Evolutionary conservation across 2,113 vertebrate species (phyloP), one percentile per base, ranked within the genome.

Genomic region (Peromyscus polionotus): DNA sequence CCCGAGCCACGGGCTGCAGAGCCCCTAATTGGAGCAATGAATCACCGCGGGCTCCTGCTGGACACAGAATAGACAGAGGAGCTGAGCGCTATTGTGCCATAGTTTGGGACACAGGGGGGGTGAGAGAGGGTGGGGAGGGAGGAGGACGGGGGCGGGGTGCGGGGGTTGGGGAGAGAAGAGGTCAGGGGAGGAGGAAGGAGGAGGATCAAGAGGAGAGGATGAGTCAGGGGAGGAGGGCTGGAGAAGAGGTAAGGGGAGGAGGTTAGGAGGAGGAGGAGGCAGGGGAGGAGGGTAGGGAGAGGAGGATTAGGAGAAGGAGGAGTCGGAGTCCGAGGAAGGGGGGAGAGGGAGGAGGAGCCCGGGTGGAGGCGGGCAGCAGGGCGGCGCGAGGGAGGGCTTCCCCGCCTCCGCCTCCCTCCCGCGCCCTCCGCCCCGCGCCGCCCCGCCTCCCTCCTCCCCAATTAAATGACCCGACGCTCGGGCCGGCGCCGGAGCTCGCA

Each of bases 1-100:
- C 94, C 79, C 16, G 51, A 61, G 92, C 93, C 68, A 0, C 76
- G 93, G 87, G 87, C 79, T 22, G 93, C n/a, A 91, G 91, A 93
- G 96, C 95, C 97, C 96, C 95, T 98, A 97, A 96, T 97, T 97
- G 97, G 97, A 93, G 95, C 97, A 63, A 97, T 96, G 97, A 96
- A 96, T 98, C 97, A 96, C 63, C 48, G 59, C 26, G 83, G 87
- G 95, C 97, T 91, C 68, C 45, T 48, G 93, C 92, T 86, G 93
- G 97, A 97, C 97, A 93, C 92, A 90, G 88, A 95, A 96, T 90
- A 96, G 98, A 97, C 81, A 95, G 94, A 54, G 92, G 84, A 91
- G 87, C 93, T 70, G 94, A 76, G 65, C 59, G 97, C 97, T 91
- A 93, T 95, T 97, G 97, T 95, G 97, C 93, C 87, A 95, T 93